phyloP scores from a whole-genome alignment of 2,113 vertebrate genomes.

The Eurypyga helias region DNA sequence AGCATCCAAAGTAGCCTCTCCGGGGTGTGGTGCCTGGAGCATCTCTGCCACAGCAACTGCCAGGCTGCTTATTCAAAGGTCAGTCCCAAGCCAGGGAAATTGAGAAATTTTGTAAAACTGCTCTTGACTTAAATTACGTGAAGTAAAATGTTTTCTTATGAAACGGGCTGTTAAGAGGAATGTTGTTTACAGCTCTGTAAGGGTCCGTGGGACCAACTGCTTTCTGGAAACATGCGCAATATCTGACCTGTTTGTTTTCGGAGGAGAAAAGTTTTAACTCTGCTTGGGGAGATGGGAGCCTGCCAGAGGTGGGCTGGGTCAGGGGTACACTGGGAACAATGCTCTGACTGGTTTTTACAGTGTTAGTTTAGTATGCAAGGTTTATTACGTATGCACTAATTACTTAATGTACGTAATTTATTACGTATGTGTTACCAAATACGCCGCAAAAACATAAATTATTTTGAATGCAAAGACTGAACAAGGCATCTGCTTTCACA shows the following conservation, averaged over 20 bases:
- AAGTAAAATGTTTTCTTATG: background rate
- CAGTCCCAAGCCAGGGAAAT: background rate
- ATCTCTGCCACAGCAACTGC: background rate
- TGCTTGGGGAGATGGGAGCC: fast-evolving
- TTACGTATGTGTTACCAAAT: background rate
- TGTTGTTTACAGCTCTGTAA: background rate
- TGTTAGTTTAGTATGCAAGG: no score
- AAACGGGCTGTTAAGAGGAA: background rate
- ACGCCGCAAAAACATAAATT: background rate
- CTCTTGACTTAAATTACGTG: background rate
- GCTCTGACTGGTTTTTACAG: background rate
- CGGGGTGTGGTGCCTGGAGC: background rate
- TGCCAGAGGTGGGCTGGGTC: background rate
- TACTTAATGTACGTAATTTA: background rate
- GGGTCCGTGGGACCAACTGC: fast-evolving
- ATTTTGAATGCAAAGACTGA: background rate
- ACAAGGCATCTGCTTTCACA: background rate
- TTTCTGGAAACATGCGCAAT: background rate
- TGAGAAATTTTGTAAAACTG: background rate
- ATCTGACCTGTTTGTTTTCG: fast-evolving
- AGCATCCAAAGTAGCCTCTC: background rate
- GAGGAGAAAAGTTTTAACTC: background rate
- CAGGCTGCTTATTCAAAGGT: background rate
- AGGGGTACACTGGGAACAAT: fast-evolving
- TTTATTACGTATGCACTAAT: background rate